Percentiles rank a stretch among this genome's conserved stretches.
Evolutionary conservation across 2,113 vertebrate genomes (phyloP).

Genomic region (Pachycephala philippinensis): DNA sequence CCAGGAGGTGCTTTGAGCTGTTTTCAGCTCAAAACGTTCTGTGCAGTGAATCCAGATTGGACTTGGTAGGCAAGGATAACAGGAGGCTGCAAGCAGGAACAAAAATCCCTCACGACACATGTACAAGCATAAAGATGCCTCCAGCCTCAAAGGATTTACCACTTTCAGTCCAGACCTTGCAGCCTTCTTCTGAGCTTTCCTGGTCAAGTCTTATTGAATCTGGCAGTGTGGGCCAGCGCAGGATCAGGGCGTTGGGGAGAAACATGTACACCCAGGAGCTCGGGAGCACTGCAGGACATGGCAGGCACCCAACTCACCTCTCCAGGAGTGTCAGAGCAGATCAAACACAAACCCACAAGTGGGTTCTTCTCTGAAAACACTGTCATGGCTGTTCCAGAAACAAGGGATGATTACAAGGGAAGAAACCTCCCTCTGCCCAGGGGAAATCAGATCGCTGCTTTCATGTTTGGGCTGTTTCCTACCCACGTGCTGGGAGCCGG

Average conservation of each 20-base stretch:
- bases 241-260: neutral
- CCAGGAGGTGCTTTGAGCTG: neutral
- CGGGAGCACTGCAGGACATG: rapidly evolving
- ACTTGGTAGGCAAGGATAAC: neutral
- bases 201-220: neutral
- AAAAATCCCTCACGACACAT: neutral
- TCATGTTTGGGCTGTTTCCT: neutral
- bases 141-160: neutral
- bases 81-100: neutral
- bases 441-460: neutral
- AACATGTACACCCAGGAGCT: rapidly evolving
- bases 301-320: neutral
- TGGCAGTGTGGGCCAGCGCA: neutral
- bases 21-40: neutral
- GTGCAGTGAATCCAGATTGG: neutral
- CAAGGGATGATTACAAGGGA: neutral
- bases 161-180: neutral
- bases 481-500: rapidly evolving
- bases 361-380: neutral
- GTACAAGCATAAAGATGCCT: neutral
- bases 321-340: rapidly evolving
- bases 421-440: neutral
- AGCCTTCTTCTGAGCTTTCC: neutral
- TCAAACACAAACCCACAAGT: neutral
- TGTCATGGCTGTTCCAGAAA: neutral